Evolutionary conservation across 1,140 invertebrate species (phyloP).

Genomic region (Lepeophtheirus salmonis): DNA sequence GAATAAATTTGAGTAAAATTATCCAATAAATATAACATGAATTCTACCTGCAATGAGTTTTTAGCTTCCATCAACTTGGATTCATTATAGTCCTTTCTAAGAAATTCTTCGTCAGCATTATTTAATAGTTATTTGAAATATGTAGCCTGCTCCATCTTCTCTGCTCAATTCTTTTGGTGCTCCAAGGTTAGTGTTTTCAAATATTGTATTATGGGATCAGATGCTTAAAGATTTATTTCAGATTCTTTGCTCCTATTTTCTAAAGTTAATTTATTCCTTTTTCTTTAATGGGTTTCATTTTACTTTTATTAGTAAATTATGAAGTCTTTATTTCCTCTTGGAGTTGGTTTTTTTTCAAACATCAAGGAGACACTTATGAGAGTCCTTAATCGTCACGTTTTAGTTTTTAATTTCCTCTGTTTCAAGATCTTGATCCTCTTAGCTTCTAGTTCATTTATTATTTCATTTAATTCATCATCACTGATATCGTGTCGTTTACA

Average conservation of each 20-base stretch:
- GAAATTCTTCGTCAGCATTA: slow-evolving; percentile 3
- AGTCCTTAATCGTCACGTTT: not conserved
- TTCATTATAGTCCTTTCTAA: not conserved
- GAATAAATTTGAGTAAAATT: not conserved
- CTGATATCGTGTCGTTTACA: not conserved
- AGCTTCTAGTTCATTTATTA: not conserved
- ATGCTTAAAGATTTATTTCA: not conserved
- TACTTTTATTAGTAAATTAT: not conserved
- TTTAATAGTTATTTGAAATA: slow-evolving; percentile 1
- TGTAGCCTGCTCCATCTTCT: not conserved
- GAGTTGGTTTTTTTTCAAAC: not conserved
- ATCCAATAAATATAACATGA: not conserved
- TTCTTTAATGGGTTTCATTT: not conserved
- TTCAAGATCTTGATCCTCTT: not conserved
- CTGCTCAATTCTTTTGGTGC: not conserved
- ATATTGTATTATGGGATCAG: not conserved
- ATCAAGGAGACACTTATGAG: not conserved
- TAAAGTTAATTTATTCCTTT: not conserved
- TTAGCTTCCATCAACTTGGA: not conserved
- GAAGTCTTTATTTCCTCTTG: not conserved
- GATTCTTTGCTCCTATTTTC: not conserved
- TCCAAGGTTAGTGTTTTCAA: not conserved
- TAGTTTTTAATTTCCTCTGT: not conserved
- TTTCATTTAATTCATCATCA: not conserved
- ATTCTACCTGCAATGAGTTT: not conserved